Base-by-base conservation (phyloP, 2,113 vertebrate genomes). In the Scytalopus superciliaris region DNA sequence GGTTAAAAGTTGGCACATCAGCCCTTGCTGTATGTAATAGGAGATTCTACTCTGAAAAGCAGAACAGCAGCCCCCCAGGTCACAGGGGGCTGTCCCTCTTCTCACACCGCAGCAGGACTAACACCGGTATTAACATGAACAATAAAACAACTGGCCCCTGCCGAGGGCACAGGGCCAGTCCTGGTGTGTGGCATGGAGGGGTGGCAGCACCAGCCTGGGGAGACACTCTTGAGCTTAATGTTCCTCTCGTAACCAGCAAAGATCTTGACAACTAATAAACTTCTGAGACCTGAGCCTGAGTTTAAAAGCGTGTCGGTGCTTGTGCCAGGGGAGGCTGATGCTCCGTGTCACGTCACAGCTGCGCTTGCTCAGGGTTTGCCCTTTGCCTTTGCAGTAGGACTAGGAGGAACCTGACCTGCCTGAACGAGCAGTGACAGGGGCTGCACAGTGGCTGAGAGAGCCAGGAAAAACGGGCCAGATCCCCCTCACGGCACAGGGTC, bases 111-210 rank as follows among this genome's bases (percentile, higher is more conserved):
- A 47, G 37, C 2, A 4, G 30, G 6, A 19, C 30, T 19, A 10
- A 40, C 2, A 3, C 22, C 8, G 0, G 0, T n/a, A 16, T 14
- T 21, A 63, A 14, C 44, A 39, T 37, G 21, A 69, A 45, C 3
- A 12, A 0, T 21, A 27, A n/a, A n/a, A 16, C 5, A 1, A 16
- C 10, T 1, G 0, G 6, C 7, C 40, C 53, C 7, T 45, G 79
- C 69, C 30, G 8, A 62, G 42, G 6, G 44, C 53, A 76, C 57
- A 8, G 78, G 37, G 64, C 14, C 3, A 5, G 7, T 25, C 30
- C 25, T 1, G 1, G 35, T 6, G 57, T 5, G 49, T 0, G 1
- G 56, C 4, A 2, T 3, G 5, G 3, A 25, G 40, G 19, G 6
- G 59, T 0, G 2, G 69, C 59, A 31, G 86, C 44, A 30, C 14